Percentiles rank a stretch among this genome's conserved stretches.
Conservation (phyloP, 2,888 invertebrate species). For the Apamea sordens region DNA sequence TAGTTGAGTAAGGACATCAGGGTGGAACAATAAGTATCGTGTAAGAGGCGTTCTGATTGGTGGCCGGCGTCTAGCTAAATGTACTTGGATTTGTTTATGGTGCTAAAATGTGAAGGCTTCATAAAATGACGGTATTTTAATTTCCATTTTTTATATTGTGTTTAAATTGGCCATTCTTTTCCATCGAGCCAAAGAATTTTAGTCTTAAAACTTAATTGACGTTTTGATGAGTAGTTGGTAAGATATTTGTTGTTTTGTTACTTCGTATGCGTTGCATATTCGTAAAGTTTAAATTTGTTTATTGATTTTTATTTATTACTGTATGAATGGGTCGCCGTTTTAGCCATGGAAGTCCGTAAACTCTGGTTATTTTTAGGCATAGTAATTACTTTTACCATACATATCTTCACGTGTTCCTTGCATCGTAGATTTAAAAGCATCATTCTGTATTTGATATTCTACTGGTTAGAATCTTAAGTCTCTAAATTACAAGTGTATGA, state of each 20-base stretch:
- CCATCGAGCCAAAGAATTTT: constrained; percentile 69
- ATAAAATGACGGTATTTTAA: constrained; percentile 55
- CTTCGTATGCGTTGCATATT: constrained; percentile 51
- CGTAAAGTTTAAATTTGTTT: constrained; percentile 54
- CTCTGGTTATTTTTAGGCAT: constrained; percentile 33
- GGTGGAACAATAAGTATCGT: constrained; percentile 35
- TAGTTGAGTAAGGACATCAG: constrained; percentile 92
- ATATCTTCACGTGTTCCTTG: constrained; percentile 66
- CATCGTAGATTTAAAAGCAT: constrained; percentile 45
- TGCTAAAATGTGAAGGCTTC: constrained; percentile 71
- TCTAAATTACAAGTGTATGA: neutral
- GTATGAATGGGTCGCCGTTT: constrained; percentile 37
- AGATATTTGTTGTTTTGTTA: constrained; percentile 63
- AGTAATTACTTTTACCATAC: constrained; percentile 45
- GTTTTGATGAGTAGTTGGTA: constrained; percentile 56
- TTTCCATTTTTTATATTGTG: constrained; percentile 48
- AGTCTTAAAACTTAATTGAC: constrained; percentile 63
- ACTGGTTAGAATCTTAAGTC: constrained; percentile 18
- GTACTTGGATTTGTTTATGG: constrained; percentile 71
- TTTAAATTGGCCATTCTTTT: constrained; percentile 63
- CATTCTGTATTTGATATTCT: constrained; percentile 36
- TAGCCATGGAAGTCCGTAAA: constrained; percentile 37
- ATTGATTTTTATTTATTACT: constrained; percentile 45
- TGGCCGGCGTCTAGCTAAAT: constrained; percentile 57
- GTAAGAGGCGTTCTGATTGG: constrained; percentile 43